phyloP scores from a whole-genome alignment of 2,888 invertebrate species.

The Coronaproctus castanopsis region DNA sequence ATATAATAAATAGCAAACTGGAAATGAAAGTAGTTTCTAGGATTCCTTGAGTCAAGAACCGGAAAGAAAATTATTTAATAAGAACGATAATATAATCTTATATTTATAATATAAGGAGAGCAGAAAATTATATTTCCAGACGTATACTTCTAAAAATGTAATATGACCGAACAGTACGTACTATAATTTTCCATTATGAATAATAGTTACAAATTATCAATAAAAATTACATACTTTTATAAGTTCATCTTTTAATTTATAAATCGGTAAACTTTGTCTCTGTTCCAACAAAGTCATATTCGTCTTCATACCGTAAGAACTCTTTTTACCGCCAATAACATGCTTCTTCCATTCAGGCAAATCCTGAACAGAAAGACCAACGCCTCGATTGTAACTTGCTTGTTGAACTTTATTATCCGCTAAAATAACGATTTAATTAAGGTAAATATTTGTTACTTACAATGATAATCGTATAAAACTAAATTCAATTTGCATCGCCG shows the following conservation, averaged over 20 bases:
- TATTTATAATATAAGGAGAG: too few species aligned
- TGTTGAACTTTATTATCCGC: too few species aligned
- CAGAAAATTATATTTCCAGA: too few species aligned
- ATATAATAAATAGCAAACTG: too few species aligned
- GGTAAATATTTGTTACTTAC: slow-evolving; percentile 1
- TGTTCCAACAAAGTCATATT: slow-evolving; percentile 86
- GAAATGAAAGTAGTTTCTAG: too few species aligned
- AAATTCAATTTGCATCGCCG: too few species aligned
- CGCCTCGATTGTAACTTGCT: slow-evolving; percentile 62
- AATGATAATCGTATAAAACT: not conserved
- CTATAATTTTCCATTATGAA: too few species aligned
- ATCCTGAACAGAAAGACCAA: slow-evolving; percentile 67
- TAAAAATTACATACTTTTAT: slow-evolving; percentile 41
- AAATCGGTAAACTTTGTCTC: slow-evolving; percentile 87
- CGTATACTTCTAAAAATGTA: too few species aligned
- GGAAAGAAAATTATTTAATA: too few species aligned
- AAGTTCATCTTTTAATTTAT: slow-evolving; percentile 80
- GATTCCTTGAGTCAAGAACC: too few species aligned
- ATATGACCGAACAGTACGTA: too few species aligned
- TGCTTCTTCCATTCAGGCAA: slow-evolving; percentile 99
- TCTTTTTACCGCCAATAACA: slow-evolving; percentile 91
- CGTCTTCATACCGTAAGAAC: slow-evolving; percentile 93
- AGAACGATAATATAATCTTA: too few species aligned
- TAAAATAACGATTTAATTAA: slow-evolving; percentile 3
- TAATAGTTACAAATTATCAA: not conserved